Percentiles rank a stretch among this genome's conserved stretches.
These are phyloP conservation scores for Sterrhoptilus dennistouni DNA, from an alignment of 2,113 vertebrate genomes.

Conservation along the genomic window DNA sequence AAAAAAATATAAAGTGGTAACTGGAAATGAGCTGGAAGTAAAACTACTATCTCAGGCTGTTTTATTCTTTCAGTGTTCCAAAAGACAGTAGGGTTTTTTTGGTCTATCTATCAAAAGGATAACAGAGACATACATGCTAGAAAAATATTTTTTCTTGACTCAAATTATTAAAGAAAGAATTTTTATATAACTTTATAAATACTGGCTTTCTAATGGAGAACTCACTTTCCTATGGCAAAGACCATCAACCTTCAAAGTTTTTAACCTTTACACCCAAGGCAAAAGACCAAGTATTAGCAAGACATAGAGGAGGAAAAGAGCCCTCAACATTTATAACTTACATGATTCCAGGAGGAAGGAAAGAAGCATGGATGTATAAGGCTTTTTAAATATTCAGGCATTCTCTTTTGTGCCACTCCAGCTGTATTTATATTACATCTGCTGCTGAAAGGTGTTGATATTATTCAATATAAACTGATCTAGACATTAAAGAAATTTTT, in stretches of 20 bases:
- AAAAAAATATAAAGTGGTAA: neutral
- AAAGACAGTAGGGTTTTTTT: neutral
- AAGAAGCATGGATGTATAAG: neutral
- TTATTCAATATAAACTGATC: neutral
- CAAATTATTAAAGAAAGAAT: neutral
- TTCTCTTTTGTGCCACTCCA: neutral
- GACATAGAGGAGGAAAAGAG: neutral
- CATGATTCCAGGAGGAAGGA: neutral
- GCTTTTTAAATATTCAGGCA: neutral
- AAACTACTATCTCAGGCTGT: neutral
- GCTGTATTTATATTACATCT: constrained; percentile 14
- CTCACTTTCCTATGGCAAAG: neutral
- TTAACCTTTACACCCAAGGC: neutral
- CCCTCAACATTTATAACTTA: neutral
- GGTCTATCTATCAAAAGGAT: neutral
- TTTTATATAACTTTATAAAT: neutral
- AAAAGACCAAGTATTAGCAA: neutral
- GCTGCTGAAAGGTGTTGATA: constrained; percentile 23
- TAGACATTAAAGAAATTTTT: constrained; percentile 42
- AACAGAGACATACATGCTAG: neutral
- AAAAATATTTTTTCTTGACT: neutral
- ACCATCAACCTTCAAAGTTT: neutral
- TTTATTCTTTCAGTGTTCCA: neutral
- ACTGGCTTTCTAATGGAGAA: neutral
- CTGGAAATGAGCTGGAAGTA: neutral